These are phyloP conservation scores for Sylvicola cinctus DNA, from an alignment of 2,888 invertebrate species.

Conservation along the genomic window DNA sequence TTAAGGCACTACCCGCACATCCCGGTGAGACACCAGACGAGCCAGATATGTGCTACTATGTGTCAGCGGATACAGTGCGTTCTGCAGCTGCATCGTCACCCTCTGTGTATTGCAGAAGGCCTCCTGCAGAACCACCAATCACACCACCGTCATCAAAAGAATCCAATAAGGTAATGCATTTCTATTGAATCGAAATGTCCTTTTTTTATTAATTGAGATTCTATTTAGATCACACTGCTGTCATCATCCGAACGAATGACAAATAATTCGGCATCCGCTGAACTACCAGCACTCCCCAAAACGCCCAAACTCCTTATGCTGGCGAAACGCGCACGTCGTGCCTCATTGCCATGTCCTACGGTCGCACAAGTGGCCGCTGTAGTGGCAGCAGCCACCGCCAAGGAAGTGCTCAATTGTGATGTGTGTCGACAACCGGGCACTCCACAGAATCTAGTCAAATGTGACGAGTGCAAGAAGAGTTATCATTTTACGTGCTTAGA, in stretches of 20 bases:
- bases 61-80: slow-evolving; percentile 31
- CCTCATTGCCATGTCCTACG: slow-evolving; percentile 1
- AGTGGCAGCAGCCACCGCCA: slow-evolving; percentile 2
- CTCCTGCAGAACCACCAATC: too few relatives aligned
- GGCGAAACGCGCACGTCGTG: not conserved
- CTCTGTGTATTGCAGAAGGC: too few relatives aligned
- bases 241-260: too few relatives aligned
- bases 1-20: slow-evolving; percentile 22
- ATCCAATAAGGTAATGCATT: too few relatives aligned
- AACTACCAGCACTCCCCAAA: too few relatives aligned
- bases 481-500: slow-evolving; percentile 88
- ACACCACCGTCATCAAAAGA: too few relatives aligned
- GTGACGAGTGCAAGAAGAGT: slow-evolving; percentile 75
- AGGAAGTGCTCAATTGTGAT: slow-evolving; percentile 6
- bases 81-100: not conserved
- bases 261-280: too few relatives aligned
- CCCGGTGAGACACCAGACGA: slow-evolving; percentile 49
- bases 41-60: slow-evolving; percentile 61
- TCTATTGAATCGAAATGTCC: too few relatives aligned
- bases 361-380: not conserved
- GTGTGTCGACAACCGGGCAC: slow-evolving; percentile 17
- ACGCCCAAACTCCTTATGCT: too few relatives aligned
- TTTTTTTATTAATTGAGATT: too few relatives aligned
- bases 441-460: slow-evolving; percentile 24
- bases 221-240: too few relatives aligned